Evolutionary conservation across 2,888 invertebrate genomes (phyloP).

Genomic region (Stegana nigrithorax): DNA sequence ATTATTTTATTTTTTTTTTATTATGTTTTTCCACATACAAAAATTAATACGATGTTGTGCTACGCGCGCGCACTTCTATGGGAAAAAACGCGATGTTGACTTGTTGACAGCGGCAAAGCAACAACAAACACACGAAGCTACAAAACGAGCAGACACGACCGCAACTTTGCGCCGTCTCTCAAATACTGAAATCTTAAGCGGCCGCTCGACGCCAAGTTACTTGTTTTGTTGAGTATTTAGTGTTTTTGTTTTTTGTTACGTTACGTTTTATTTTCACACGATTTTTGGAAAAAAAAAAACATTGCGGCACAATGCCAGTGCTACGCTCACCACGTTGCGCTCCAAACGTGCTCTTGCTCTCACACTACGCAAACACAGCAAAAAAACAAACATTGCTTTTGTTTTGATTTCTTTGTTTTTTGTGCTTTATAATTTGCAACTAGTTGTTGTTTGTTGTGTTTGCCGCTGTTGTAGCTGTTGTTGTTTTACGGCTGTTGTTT

Average conservation of each 20-base stretch:
- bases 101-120: neutral
- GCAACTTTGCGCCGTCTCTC: constrained; percentile 46
- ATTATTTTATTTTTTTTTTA: constrained; percentile 13
- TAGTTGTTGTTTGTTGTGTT: constrained; percentile 10
- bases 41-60: neutral
- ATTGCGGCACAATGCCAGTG: too few species aligned
- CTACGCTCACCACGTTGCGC: neutral
- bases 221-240: too few species aligned
- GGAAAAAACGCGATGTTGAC: constrained; percentile 12
- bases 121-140: neutral
- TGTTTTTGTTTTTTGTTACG: too few species aligned
- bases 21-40: constrained; percentile 36
- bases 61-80: constrained; percentile 30
- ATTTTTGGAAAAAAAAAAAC: too few species aligned
- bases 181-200: constrained; percentile 40
- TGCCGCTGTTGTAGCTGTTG: constrained; percentile 11
- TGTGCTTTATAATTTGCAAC: neutral
- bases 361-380: neutral
- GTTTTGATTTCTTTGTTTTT: constrained; percentile 28
- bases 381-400: neutral
- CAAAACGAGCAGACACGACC: constrained; percentile 28
- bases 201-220: constrained; percentile 28
- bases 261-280: neutral
- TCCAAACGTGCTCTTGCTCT: too few species aligned
- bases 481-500: constrained; percentile 18